Percentiles rank a stretch among this genome's conserved stretches.
Conservation (phyloP, 2,888 invertebrate species). For the Coecobrya sp. region DNA sequence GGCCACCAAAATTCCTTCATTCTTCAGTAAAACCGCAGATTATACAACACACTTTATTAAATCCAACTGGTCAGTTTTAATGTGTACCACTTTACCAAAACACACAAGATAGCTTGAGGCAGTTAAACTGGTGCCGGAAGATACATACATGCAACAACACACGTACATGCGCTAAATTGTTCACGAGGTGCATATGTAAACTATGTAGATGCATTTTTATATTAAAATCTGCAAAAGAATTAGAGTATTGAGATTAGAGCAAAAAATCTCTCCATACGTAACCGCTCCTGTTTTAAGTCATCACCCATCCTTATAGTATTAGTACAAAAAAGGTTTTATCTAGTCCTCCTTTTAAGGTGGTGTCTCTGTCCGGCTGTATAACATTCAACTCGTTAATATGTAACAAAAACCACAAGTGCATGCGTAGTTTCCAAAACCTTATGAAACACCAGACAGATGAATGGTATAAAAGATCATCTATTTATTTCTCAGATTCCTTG, state of each 20-base stretch:
- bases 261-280: background rate
- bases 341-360: no score
- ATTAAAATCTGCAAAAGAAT: slow-evolving; percentile 41
- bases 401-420: slow-evolving; percentile 52
- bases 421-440: slow-evolving; percentile 32
- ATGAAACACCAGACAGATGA: slow-evolving; percentile 20
- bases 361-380: background rate
- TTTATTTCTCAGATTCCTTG: slow-evolving; percentile 57
- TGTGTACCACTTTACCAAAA: background rate
- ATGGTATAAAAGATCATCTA: slow-evolving; percentile 69
- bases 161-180: background rate
- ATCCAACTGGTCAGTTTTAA: slow-evolving; percentile 61
- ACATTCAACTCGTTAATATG: slow-evolving; percentile 34
- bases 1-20: slow-evolving; percentile 40
- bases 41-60: slow-evolving; percentile 2
- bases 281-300: slow-evolving; percentile 45
- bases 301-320: background rate
- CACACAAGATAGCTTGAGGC: slow-evolving; percentile 31
- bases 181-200: background rate
- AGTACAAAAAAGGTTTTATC: background rate
- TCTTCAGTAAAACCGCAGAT: slow-evolving; percentile 54
- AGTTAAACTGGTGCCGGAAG: slow-evolving; percentile 64
- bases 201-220: background rate
- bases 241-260: slow-evolving; percentile 2
- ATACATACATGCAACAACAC: background rate